These are phyloP conservation scores for Vanessa tameamea DNA, from an alignment of 1,140 invertebrate species.

Conservation along the genomic window DNA sequence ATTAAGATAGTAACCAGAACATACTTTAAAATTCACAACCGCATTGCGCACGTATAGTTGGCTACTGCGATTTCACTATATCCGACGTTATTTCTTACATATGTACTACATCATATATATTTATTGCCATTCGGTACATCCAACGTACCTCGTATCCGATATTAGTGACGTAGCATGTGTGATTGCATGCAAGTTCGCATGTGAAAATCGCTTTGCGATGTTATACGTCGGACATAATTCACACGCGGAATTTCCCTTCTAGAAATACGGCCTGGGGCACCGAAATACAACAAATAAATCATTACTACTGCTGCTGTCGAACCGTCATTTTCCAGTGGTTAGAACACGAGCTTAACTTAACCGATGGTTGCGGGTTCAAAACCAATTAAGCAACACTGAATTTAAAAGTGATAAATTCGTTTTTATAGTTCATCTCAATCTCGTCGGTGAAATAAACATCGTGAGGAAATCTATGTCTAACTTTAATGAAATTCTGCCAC, in stretches of 20 bases:
- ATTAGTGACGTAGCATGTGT: conserved; percentile 22
- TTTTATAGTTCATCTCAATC: too few relatives aligned
- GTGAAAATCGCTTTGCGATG: conserved; percentile 33
- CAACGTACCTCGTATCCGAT: conserved; percentile 14
- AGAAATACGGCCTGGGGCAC: conserved; percentile 4
- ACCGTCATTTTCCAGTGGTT: too few relatives aligned
- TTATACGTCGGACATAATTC: conserved; percentile 27
- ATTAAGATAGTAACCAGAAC: too few relatives aligned
- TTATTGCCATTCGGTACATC: conserved; percentile 27
- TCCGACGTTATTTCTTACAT: conserved; percentile 22
- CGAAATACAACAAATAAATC: not conserved
- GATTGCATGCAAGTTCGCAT: conserved; percentile 43
- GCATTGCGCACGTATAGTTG: conserved; percentile 32
- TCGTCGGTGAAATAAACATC: too few relatives aligned
- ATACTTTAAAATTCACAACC: conserved; percentile 6
- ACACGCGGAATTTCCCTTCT: conserved; percentile 5
- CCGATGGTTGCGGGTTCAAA: too few relatives aligned
- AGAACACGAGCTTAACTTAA: too few relatives aligned
- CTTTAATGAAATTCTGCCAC: too few relatives aligned
- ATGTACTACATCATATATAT: conserved; percentile 26
- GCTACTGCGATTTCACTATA: conserved; percentile 23
- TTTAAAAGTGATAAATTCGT: too few relatives aligned
- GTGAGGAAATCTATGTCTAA: too few relatives aligned
- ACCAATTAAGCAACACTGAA: too few relatives aligned
- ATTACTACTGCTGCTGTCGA: too few relatives aligned